Conservation (phyloP, 92 coral and sea anemone species). For the Actinernus sp. region DNA sequence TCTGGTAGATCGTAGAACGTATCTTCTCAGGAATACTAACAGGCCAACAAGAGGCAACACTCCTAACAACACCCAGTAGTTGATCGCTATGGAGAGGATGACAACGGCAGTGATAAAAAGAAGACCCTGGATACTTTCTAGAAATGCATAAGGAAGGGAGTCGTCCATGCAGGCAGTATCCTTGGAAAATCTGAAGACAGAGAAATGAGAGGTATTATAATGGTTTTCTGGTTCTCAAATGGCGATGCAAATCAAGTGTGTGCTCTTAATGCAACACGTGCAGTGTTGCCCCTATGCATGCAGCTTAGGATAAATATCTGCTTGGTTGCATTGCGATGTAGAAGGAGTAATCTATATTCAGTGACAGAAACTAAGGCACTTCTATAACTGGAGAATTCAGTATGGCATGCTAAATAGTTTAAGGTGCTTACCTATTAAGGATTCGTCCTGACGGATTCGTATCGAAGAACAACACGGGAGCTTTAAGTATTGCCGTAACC, state of each 20-base stretch:
- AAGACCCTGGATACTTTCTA: slow-evolving; percentile 11
- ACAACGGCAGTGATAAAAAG: slow-evolving; percentile 24
- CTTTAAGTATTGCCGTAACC: slow-evolving; percentile 40
- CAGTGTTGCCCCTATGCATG: no score
- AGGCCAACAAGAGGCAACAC: slow-evolving; percentile 23
- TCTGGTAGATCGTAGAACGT: slow-evolving; percentile 37
- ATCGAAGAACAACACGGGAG: slow-evolving; percentile 47
- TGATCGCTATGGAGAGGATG: slow-evolving; percentile 26
- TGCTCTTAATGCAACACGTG: no score
- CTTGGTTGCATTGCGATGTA: no score
- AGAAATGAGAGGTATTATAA: no score
- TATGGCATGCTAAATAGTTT: no score
- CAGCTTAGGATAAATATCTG: no score
- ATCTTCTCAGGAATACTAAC: slow-evolving; percentile 22
- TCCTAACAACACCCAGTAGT: slow-evolving; percentile 52
- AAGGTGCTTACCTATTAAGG: slow-evolving; percentile 24
- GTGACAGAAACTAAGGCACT: no score
- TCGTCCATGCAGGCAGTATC: slow-evolving; percentile 51
- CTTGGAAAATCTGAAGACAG: slow-evolving; percentile 44
- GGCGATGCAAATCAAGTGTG: no score
- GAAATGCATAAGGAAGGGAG: slow-evolving; percentile 29
- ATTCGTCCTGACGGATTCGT: slow-evolving; percentile 16
- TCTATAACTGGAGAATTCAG: no score
- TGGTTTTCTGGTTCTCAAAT: no score
- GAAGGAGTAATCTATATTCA: no score